Percentiles rank a stretch among this genome's conserved stretches.
phyloP scores from a whole-genome alignment of 2,888 invertebrate species.

The Acrobeloides nanus region DNA sequence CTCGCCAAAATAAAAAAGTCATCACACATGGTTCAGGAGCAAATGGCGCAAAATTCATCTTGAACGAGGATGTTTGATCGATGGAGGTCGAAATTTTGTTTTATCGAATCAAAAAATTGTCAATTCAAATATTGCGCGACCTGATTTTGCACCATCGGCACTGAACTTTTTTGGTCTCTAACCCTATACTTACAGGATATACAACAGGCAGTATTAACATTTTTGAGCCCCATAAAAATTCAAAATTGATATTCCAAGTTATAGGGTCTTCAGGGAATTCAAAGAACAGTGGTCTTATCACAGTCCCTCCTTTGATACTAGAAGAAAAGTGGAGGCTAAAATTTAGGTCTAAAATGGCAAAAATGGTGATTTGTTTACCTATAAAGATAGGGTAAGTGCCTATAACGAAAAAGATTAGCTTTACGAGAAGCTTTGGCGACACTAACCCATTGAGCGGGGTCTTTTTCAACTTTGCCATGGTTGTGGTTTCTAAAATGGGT shows the following conservation, averaged over 20 bases:
- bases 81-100: too few relatives aligned
- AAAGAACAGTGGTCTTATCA: constrained; percentile 28
- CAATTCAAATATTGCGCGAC: too few relatives aligned
- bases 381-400: constrained; percentile 47
- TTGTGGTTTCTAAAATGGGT: constrained; percentile 51
- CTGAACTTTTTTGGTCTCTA: too few relatives aligned
- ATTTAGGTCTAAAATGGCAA: too few relatives aligned
- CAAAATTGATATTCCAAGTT: constrained; percentile 32
- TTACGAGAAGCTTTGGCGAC: constrained; percentile 42
- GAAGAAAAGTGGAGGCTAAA: constrained; percentile 25
- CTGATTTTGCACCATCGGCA: too few relatives aligned
- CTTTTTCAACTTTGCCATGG: constrained; percentile 32
- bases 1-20: not conserved
- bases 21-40: too few relatives aligned
- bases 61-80: too few relatives aligned
- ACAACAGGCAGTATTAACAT: constrained; percentile 44
- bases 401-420: constrained; percentile 47
- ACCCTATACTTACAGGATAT: constrained; percentile 18
- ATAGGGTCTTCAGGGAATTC: constrained; percentile 31
- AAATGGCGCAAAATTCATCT: too few relatives aligned
- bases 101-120: too few relatives aligned
- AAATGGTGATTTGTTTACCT: constrained; percentile 23
- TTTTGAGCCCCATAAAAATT: constrained; percentile 48
- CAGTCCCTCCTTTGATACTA: constrained; percentile 18
- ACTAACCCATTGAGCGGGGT: constrained; percentile 47